These are phyloP conservation scores for Xyrauchen texanus DNA, from an alignment of 2,113 vertebrate genomes.

Conservation along the genomic window DNA sequence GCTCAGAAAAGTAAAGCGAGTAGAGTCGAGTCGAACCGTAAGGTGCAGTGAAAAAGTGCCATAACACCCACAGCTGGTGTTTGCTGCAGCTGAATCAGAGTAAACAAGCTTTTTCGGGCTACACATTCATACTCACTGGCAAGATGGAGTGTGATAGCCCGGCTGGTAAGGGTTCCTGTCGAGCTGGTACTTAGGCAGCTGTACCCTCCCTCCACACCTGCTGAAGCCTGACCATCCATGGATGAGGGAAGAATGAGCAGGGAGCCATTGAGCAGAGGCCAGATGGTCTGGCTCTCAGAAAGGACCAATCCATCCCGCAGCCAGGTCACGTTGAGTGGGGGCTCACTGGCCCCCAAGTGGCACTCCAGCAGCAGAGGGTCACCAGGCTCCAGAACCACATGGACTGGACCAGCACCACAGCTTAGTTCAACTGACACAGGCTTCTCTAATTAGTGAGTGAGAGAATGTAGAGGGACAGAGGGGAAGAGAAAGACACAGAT, in stretches of 20 bases:
- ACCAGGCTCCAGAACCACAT: slow-evolving; percentile 81
- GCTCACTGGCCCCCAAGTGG: slow-evolving; percentile 74
- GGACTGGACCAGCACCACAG: slow-evolving; percentile 84
- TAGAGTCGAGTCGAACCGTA: no score
- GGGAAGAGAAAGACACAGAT: slow-evolving; percentile 3
- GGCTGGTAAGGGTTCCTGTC: slow-evolving; percentile 85
- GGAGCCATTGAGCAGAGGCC: slow-evolving; percentile 82
- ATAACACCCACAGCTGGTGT: no score
- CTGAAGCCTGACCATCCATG: slow-evolving; percentile 55
- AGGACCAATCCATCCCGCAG: slow-evolving; percentile 79
- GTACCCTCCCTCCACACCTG: slow-evolving; percentile 81
- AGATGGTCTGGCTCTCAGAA: slow-evolving; percentile 71
- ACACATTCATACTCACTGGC: slow-evolving; percentile 80
- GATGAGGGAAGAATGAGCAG: slow-evolving; percentile 74
- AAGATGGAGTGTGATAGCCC: slow-evolving; percentile 79
- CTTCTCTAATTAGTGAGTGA: slow-evolving; percentile 71
- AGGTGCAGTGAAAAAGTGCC: no score
- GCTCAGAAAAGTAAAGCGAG: no score
- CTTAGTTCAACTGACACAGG: slow-evolving; percentile 84
- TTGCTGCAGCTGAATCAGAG: no score
- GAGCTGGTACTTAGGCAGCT: slow-evolving; percentile 83
- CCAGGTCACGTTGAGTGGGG: slow-evolving; percentile 84
- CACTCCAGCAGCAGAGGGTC: slow-evolving; percentile 83
- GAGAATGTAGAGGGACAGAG: neutral
- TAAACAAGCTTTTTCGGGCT: no score